Percentiles rank a stretch among this genome's conserved stretches.
These are phyloP conservation scores for Strix occidentalis DNA, from an alignment of 2,797 vertebrate genomes.

Conservation along the genomic window DNA sequence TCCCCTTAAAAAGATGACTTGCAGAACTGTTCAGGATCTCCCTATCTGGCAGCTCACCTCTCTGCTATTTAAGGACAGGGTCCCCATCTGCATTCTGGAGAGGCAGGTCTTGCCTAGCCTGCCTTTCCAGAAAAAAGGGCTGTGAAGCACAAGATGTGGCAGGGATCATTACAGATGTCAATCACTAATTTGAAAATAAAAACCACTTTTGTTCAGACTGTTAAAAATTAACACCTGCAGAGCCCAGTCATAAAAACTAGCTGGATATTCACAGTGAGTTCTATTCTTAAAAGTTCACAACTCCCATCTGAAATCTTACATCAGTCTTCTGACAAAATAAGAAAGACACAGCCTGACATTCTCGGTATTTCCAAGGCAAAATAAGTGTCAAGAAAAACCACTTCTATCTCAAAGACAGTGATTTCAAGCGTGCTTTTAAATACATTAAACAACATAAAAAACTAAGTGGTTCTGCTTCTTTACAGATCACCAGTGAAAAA, in stretches of 20 bases:
- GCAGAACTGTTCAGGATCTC: background rate
- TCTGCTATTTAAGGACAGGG: background rate
- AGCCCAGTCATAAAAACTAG: background rate
- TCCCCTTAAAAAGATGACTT: background rate
- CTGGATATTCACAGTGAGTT: background rate
- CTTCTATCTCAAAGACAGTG: background rate
- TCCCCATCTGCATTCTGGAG: background rate
- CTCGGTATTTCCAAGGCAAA: background rate
- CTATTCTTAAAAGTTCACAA: background rate
- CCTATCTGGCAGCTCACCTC: background rate
- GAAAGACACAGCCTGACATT: background rate
- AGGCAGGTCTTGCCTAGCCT: background rate
- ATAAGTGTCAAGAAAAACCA: background rate
- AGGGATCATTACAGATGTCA: background rate
- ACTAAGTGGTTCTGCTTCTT: background rate
- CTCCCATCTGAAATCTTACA: background rate
- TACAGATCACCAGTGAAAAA: background rate
- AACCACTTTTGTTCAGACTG: background rate
- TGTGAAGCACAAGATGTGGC: background rate
- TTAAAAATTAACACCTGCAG: background rate
- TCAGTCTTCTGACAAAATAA: background rate
- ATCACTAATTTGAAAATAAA: background rate
- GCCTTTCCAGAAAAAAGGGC: background rate
- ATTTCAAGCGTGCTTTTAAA: conserved; percentile 10
- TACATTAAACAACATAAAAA: background rate